These are phyloP conservation scores for Plebejus anna DNA, from an alignment of 2,888 invertebrate species.

Conservation along the genomic window DNA sequence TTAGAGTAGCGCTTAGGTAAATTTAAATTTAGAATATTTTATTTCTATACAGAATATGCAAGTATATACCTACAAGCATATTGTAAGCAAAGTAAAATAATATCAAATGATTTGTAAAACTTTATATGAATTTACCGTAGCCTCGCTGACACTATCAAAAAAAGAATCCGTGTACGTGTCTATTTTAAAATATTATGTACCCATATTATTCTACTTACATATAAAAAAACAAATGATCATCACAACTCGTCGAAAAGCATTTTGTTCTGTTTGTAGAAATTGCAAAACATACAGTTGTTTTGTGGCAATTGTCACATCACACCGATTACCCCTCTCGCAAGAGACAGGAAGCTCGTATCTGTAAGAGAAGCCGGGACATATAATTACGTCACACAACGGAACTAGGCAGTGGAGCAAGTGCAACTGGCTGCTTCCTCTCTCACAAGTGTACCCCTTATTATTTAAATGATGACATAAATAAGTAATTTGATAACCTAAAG, in stretches of 20 bases:
- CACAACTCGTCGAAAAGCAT: neutral
- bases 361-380: slow-evolving; percentile 71
- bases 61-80: too few species aligned
- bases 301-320: slow-evolving; percentile 43
- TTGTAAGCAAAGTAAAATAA: too few species aligned
- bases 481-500: neutral
- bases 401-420: slow-evolving; percentile 54
- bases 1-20: too few species aligned
- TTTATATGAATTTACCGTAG: too few species aligned
- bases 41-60: too few species aligned
- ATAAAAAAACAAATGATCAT: too few species aligned
- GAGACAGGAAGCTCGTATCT: slow-evolving; percentile 68
- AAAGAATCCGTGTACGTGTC: too few species aligned
- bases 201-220: too few species aligned
- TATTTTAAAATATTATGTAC: too few species aligned
- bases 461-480: neutral
- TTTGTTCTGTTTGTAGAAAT: neutral
- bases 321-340: slow-evolving; percentile 42
- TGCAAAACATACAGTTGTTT: neutral
- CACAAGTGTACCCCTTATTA: slow-evolving; percentile 34
- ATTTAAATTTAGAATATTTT: too few species aligned
- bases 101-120: too few species aligned
- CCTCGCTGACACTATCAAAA: too few species aligned
- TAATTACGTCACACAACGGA: slow-evolving; percentile 68
- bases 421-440: slow-evolving; percentile 64